Conservation (phyloP, 2,888 invertebrate species). For the Sesia apiformis region DNA sequence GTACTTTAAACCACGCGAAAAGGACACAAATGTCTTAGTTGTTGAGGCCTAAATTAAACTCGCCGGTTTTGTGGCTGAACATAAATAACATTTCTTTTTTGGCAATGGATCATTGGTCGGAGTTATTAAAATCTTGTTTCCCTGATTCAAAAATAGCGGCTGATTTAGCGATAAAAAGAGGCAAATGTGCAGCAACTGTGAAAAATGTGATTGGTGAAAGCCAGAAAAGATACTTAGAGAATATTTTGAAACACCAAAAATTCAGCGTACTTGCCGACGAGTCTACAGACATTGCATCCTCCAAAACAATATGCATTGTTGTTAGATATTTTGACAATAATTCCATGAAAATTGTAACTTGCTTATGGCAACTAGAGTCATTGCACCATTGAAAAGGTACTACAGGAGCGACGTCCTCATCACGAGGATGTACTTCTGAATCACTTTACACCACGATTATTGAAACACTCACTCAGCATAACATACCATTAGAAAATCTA, state of each 20-base stretch:
- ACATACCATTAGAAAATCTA: constrained; percentile 14
- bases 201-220: constrained; percentile 4
- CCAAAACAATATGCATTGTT: constrained; percentile 3
- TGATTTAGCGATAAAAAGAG: constrained; percentile 3
- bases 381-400: not conserved
- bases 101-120: not conserved
- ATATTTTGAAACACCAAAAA: constrained; percentile 2
- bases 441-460: not conserved
- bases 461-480: not conserved
- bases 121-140: not conserved
- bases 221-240: constrained; percentile 2
- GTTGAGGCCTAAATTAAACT: not conserved
- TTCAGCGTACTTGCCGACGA: constrained; percentile 5
- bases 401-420: not conserved
- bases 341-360: not conserved
- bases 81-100: not conserved
- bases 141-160: constrained; percentile 5
- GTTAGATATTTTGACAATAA: constrained; percentile 3
- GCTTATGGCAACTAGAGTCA: constrained; percentile 1
- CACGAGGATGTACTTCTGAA: not conserved
- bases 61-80: not conserved
- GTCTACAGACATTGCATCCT: constrained; percentile 3
- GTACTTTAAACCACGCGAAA: not conserved
- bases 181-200: constrained; percentile 1
- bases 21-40: not conserved